phyloP scores from a whole-genome alignment of 2,888 invertebrate genomes.

The Thymelicus sylvestris region DNA sequence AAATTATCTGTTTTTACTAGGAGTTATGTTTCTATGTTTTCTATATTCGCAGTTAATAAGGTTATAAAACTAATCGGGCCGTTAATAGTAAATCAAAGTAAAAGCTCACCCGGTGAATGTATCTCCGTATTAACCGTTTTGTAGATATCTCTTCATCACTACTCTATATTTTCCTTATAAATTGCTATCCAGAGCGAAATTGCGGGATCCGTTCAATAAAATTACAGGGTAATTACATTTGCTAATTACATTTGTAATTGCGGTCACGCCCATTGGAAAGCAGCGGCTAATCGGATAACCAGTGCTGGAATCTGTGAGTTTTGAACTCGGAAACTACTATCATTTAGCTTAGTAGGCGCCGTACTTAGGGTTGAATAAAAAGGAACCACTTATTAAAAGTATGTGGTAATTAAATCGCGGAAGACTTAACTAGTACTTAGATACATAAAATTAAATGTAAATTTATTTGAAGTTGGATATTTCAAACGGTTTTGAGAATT shows the following conservation, averaged over 20 bases:
- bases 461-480: too few species aligned
- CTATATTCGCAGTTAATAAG: too few species aligned
- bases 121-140: not conserved
- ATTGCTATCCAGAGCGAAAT: constrained; percentile 27
- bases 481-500: too few species aligned
- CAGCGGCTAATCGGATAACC: constrained; percentile 29
- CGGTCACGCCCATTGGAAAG: constrained; percentile 30
- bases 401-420: too few species aligned
- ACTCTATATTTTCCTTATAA: constrained; percentile 21
- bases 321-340: not conserved
- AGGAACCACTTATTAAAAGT: not conserved
- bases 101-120: constrained; percentile 1
- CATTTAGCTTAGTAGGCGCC: not conserved
- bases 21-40: too few species aligned
- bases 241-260: constrained; percentile 36
- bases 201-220: constrained; percentile 21
- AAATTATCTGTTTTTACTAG: too few species aligned
- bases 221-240: constrained; percentile 35
- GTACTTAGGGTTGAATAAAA: not conserved
- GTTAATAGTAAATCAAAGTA: constrained; percentile 8
- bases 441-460: too few species aligned
- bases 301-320: not conserved
- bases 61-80: not conserved
- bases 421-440: too few species aligned
- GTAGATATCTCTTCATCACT: constrained; percentile 11